These are phyloP conservation scores for Chondrilla cf. caribensis DNA, from an alignment of 37 sponge, comb jelly and placozoan genomes.

Conservation along the genomic window DNA sequence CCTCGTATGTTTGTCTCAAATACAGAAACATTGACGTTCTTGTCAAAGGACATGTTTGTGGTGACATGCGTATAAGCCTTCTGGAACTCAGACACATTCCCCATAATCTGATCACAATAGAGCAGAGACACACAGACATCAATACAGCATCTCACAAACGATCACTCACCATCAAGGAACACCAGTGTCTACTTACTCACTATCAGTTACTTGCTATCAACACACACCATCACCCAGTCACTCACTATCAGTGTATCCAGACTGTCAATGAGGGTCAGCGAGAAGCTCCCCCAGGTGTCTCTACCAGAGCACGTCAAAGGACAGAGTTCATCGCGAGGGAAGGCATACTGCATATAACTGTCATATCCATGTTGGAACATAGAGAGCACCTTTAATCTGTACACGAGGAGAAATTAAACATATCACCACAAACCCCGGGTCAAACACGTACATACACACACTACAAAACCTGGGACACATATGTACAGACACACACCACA, in stretches of 20 bases:
- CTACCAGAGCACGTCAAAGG: conserved; percentile 57
- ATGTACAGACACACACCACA: too few relatives aligned
- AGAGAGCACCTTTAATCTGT: conserved; percentile 41
- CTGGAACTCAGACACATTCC: conserved; percentile 46
- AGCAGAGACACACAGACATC: not conserved
- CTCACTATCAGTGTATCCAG: conserved; percentile 62
- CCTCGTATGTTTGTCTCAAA: conserved; percentile 79
- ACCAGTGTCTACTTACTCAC: too few relatives aligned
- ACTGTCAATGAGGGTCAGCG: conserved; percentile 70
- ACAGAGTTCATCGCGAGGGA: conserved; percentile 66
- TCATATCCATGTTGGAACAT: conserved; percentile 82
- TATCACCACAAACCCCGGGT: too few relatives aligned
- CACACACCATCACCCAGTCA: too few relatives aligned
- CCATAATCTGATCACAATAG: conserved; percentile 27
- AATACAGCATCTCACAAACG: too few relatives aligned
- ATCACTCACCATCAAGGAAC: too few relatives aligned
- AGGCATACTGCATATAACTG: conserved; percentile 73
- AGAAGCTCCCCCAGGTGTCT: conserved; percentile 78
- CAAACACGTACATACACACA: too few relatives aligned
- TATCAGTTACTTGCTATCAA: too few relatives aligned
- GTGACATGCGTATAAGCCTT: conserved; percentile 25
- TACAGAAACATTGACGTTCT: conserved; percentile 58
- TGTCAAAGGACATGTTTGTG: conserved; percentile 30
- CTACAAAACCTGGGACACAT: too few relatives aligned
- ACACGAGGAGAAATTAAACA: not conserved